Evolutionary conservation across 2,797 vertebrate genomes (phyloP), one percentile per base, ranked within the genome.

Genomic region (Pogoniulus pusillus): DNA sequence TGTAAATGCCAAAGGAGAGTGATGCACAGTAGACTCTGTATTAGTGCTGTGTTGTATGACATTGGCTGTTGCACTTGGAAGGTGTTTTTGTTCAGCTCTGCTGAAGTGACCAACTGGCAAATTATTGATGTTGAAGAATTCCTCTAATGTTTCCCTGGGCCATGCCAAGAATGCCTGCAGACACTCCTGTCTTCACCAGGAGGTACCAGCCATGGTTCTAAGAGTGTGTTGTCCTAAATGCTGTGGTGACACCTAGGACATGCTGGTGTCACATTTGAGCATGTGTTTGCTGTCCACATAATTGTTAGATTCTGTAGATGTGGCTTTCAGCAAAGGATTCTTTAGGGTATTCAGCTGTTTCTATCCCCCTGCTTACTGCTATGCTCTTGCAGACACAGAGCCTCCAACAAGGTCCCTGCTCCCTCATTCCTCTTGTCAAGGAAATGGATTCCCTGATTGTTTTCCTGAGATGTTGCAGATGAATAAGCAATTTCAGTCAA

Each of bases 161-260:
- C 1, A 0, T n/a, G 17, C 24, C 0, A 1, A 55, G 26, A 58
- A 45, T 29, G 8, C 39, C 58, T 13, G 8, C 2, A 9, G 32
- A 3, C 14, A 27, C 35, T 83, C 8, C 43, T 41, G 19, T 55
- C 57, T 53, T 53, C 32, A 6, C 60, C 26, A 45, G 58, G 34
- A 51, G 30, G 22, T 70, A 30, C 12, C 17, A 82, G n/a, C 9
- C 16, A 32, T 5, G 12, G 23, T 84, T 20, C 8, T 32, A 45
- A 37, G 17, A 51, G 23, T 7, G 5, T 27, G 12, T 43, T 85
- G 22, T 64, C 32, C 43, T 49, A 4, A 34, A 11, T 60, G 57
- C 13, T 4, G 5, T 2, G 1, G 17, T 68, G 66, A 65, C 57
- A 37, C 34, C 43, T 54, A 35, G 39, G 12, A 43, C 16, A 5